Evolutionary conservation across 2,113 vertebrate genomes (phyloP).

Genomic region (Tyrannus savana): DNA sequence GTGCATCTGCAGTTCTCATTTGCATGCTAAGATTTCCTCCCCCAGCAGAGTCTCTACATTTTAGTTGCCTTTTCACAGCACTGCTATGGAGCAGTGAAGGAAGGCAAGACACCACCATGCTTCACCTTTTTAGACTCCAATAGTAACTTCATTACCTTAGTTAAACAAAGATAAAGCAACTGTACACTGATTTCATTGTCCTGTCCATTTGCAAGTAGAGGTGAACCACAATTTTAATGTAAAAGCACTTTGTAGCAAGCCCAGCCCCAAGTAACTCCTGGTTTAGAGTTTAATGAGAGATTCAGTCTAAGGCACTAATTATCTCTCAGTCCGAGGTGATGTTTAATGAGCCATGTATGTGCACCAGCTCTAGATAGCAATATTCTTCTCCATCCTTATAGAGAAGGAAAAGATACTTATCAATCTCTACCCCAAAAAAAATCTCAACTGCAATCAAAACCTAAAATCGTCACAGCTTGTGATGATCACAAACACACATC

Average conservation of each 20-base stretch:
- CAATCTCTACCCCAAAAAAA: not conserved
- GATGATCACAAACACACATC: too few species aligned
- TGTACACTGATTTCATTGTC: conserved; percentile 46
- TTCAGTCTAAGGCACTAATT: conserved; percentile 80
- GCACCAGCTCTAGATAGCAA: conserved; percentile 21
- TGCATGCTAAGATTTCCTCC: not conserved
- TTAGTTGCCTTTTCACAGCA: not conserved
- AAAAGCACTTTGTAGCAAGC: conserved; percentile 65
- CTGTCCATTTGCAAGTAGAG: conserved; percentile 53
- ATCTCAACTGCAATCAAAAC: not conserved
- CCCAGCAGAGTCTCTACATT: not conserved
- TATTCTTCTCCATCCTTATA: not conserved
- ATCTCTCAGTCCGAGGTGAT: conserved; percentile 65
- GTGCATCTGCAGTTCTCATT: not conserved
- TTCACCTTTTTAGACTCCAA: not conserved
- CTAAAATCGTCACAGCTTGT: not conserved
- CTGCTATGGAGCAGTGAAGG: too few species aligned
- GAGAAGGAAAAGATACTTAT: not conserved
- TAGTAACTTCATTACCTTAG: not conserved
- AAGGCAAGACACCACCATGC: not conserved
- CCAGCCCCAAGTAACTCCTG: conserved; percentile 69
- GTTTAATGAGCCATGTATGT: conserved; percentile 44
- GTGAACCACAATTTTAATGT: conserved; percentile 34
- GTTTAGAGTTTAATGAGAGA: conserved; percentile 79
- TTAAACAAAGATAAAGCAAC: conserved; percentile 37